Evolutionary conservation across 1,140 invertebrate genomes (phyloP).

Genomic region (Drosophila kurseongensis): DNA sequence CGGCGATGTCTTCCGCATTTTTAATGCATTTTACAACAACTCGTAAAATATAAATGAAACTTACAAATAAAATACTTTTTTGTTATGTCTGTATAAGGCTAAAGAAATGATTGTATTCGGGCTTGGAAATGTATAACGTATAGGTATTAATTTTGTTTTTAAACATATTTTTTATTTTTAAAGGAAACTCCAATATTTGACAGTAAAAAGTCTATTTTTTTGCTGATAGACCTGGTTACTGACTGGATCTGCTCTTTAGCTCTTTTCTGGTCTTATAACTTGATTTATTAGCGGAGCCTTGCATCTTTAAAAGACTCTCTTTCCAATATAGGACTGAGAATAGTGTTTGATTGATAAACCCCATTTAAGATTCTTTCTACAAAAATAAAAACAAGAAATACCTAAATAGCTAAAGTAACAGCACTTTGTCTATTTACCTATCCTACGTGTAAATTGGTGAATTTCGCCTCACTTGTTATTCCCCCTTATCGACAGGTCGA

Average conservation of each 20-base stretch:
- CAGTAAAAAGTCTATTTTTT: too few relatives aligned
- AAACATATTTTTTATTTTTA: neutral
- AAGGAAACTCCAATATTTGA: neutral
- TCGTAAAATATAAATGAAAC: constrained; percentile 42
- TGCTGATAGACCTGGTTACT: too few relatives aligned
- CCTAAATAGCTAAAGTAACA: neutral
- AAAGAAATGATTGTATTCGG: neutral
- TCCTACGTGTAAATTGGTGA: constrained; percentile 9
- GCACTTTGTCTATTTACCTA: neutral
- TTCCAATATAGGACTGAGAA: too few relatives aligned
- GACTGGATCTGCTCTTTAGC: too few relatives aligned
- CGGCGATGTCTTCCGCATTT: constrained; percentile 90
- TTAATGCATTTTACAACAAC: constrained; percentile 91
- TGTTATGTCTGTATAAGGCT: constrained; percentile 10
- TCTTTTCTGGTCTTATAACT: too few relatives aligned
- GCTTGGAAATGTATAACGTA: too few relatives aligned
- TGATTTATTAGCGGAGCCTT: too few relatives aligned
- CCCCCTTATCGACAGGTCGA: constrained; percentile 15
- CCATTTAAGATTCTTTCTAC: too few relatives aligned
- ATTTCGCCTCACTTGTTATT: constrained; percentile 1
- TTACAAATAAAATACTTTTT: constrained; percentile 28
- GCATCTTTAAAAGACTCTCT: too few relatives aligned
- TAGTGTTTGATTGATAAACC: too few relatives aligned
- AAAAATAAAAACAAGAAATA: too few relatives aligned
- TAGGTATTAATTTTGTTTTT: neutral